Evolutionary conservation across 2,888 invertebrate genomes (phyloP), one percentile per base, ranked within the genome.

Genomic region (Leucophenga montana): DNA sequence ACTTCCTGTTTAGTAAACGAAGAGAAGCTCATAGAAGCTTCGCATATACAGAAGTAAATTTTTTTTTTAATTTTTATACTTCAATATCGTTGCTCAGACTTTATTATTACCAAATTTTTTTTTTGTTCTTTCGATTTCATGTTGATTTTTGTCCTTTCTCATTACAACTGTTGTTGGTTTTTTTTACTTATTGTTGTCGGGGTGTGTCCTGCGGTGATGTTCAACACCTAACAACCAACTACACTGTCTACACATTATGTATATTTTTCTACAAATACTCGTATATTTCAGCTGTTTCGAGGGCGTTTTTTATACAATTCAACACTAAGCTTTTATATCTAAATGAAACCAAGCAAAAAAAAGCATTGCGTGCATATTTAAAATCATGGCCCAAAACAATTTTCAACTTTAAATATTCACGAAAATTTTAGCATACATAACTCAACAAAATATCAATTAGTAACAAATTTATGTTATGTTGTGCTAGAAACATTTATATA

Each of bases 201-300:
- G 74, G 70, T 73, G 74, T 74, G 76, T 76, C 81, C 79, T 81
- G 85, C 77, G 81, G 85, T 75, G 74, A 79, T 81, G 79, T 82
- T 84, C 83, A 81, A 81, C 85, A 84, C 85, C 81, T 81, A 81
- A 83, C 81, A 84, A 14, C 2, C 6, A n/a, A 11, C 50, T 4
- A 18, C 13, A n/a, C 18, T 18, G 50, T 16, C 8, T 50, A 50
- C 3, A 16, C 16, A n/a, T 33, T 31, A 33, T 59, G 16, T 33
- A 31, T 59, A 33, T 59, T 59, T 57, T 27, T 22, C 56, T 39
- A 33, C 33, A 39, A 8, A 11, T 39, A 39, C 33, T 8, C 3
- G 3, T 50, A 50, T n/a, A 50, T 50, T 50, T 50, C 9, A 16
- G 1, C 2, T 50, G 4, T n/a, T 31, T 33, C 22, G 33, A 14